These are phyloP conservation scores for Lamellibrachia satsuma DNA, from an alignment of 2,888 invertebrate genomes.

Conservation along the genomic window DNA sequence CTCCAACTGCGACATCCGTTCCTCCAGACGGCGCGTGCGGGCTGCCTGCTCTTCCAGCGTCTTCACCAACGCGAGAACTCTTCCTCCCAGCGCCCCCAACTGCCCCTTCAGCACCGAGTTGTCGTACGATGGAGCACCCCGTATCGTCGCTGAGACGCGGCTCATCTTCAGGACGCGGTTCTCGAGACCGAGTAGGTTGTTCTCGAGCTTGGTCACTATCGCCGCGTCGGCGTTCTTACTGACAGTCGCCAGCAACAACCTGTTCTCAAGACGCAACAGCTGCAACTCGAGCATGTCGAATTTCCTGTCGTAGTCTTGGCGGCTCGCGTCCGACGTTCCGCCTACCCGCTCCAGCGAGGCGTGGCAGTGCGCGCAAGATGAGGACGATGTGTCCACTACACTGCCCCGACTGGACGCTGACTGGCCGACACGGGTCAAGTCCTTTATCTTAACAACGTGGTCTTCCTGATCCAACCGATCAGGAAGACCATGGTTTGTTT, in stretches of 20 bases:
- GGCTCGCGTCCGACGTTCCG: neutral
- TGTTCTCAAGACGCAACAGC: slow-evolving; percentile 57
- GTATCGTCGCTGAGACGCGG: slow-evolving; percentile 47
- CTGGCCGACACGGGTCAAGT: neutral
- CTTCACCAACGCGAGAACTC: neutral
- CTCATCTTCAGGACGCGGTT: slow-evolving; percentile 55
- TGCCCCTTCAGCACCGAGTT: slow-evolving; percentile 31
- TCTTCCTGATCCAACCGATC: neutral
- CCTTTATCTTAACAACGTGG: neutral
- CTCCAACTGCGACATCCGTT: neutral
- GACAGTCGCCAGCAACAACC: slow-evolving; percentile 48
- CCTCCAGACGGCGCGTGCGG: slow-evolving; percentile 27
- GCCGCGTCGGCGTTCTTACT: slow-evolving; percentile 50
- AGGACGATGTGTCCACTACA: neutral
- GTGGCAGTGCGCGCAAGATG: neutral
- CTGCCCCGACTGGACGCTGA: neutral
- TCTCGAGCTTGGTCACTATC: slow-evolving; percentile 51
- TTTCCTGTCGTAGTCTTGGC: neutral
- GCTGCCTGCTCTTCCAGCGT: slow-evolving; percentile 51
- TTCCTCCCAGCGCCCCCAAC: slow-evolving; percentile 26
- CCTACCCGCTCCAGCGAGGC: neutral
- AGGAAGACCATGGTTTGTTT: no score
- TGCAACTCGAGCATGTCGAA: slow-evolving; percentile 47
- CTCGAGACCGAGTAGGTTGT: slow-evolving; percentile 54
- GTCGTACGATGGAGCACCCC: slow-evolving; percentile 32